Evolutionary conservation across 2,113 vertebrate genomes (phyloP).

Genomic region (Sterrhoptilus dennistouni): DNA sequence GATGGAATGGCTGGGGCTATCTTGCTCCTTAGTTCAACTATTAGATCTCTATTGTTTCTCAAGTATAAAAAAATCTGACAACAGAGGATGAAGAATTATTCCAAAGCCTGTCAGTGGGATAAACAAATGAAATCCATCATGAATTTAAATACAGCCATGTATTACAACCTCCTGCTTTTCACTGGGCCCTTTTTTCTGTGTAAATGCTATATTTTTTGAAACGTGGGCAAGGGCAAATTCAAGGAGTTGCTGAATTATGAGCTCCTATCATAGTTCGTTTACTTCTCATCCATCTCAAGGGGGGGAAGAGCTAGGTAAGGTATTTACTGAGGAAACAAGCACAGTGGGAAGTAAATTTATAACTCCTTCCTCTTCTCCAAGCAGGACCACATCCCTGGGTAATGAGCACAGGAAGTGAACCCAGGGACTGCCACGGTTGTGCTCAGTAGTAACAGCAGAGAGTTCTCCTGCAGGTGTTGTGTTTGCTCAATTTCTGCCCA

Average conservation of each 20-base stretch:
- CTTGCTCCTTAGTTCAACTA: constrained; percentile 63
- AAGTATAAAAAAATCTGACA: constrained; percentile 19
- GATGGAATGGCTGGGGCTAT: constrained; percentile 32
- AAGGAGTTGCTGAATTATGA: neutral
- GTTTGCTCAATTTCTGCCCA: neutral
- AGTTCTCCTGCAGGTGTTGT: neutral
- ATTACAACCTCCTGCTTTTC: constrained; percentile 5
- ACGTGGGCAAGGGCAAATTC: neutral
- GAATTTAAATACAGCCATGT: constrained; percentile 25
- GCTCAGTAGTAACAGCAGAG: neutral
- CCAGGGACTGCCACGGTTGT: neutral
- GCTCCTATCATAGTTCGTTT: neutral
- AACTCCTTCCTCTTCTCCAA: neutral
- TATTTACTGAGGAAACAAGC: neutral
- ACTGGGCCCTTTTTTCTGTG: neutral
- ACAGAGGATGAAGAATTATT: constrained; percentile 29
- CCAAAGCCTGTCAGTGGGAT: neutral
- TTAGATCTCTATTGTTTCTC: constrained; percentile 47
- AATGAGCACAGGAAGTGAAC: neutral
- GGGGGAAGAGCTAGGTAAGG: neutral
- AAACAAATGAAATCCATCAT: constrained; percentile 21
- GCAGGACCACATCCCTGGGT: neutral
- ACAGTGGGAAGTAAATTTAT: neutral
- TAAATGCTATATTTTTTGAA: neutral
- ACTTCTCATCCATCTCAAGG: neutral